Evolutionary conservation across 2,797 vertebrate species (phyloP).

Genomic region (Rhincodon typus): DNA sequence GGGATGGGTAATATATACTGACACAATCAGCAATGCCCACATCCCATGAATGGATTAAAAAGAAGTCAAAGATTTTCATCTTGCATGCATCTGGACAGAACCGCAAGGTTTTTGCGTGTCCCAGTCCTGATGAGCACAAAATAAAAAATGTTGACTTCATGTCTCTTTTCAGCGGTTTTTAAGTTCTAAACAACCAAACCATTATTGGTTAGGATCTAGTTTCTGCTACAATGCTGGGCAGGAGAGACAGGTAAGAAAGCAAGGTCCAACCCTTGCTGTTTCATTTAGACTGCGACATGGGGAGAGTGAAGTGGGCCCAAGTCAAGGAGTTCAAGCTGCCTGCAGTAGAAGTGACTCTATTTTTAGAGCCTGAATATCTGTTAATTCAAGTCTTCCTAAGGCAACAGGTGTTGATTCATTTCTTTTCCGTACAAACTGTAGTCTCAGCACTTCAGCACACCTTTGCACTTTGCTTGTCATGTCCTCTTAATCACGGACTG

Average conservation of each 20-base stretch:
- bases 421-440: background rate
- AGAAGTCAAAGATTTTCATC: too few relatives aligned
- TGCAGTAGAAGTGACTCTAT: background rate
- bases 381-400: background rate
- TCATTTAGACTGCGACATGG: background rate
- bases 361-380: background rate
- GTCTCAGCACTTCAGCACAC: background rate
- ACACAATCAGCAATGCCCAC: too few relatives aligned
- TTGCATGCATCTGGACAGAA: too few relatives aligned
- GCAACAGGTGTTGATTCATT: background rate
- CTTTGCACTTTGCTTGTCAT: background rate
- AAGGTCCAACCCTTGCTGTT: background rate
- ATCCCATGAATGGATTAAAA: too few relatives aligned
- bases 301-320: background rate
- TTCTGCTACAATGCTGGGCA: background rate
- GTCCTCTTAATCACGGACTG: background rate
- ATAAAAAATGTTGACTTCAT: too few relatives aligned
- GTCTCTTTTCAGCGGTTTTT: too few relatives aligned
- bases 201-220: background rate
- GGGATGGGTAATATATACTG: too few relatives aligned
- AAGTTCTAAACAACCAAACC: too few relatives aligned
- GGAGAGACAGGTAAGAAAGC: background rate
- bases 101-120: too few relatives aligned
- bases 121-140: too few relatives aligned
- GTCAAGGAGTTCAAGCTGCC: background rate